These are phyloP conservation scores for Alcis repandata DNA, from an alignment of 2,888 invertebrate species.

Conservation along the genomic window DNA sequence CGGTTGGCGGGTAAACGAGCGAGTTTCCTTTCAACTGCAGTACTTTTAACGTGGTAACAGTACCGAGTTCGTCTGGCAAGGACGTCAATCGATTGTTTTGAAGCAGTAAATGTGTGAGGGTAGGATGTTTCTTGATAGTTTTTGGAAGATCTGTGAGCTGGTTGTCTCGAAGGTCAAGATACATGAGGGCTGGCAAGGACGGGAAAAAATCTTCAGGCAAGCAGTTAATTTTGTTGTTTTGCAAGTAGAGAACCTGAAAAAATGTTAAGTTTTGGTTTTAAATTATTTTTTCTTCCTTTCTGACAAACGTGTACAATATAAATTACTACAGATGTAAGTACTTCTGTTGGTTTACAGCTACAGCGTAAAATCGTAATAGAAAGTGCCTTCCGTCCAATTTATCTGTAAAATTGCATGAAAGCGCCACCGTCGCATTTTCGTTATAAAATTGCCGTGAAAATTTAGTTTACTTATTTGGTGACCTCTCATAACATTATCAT, in stretches of 20 bases:
- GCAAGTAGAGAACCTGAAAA: conserved; percentile 77
- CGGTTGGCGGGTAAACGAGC: conserved; percentile 84
- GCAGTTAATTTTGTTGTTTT: conserved; percentile 83
- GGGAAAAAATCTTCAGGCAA: conserved; percentile 88
- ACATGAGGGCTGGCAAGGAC: conserved; percentile 84
- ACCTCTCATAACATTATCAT: too few relatives aligned
- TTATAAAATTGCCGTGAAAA: background rate
- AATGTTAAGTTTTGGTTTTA: background rate
- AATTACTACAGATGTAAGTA: too few relatives aligned
- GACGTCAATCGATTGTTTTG: conserved; percentile 87
- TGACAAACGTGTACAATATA: too few relatives aligned
- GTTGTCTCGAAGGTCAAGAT: conserved; percentile 89
- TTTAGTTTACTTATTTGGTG: too few relatives aligned
- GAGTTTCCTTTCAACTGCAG: conserved; percentile 88
- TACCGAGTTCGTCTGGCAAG: conserved; percentile 88
- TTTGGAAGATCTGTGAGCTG: conserved; percentile 83
- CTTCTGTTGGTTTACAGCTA: too few relatives aligned
- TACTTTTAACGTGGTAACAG: conserved; percentile 86
- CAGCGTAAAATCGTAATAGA: too few relatives aligned
- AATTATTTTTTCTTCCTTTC: too few relatives aligned
- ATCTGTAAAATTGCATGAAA: too few relatives aligned
- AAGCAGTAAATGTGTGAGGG: conserved; percentile 88
- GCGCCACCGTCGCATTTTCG: too few relatives aligned
- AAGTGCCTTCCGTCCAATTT: too few relatives aligned
- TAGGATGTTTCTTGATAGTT: conserved; percentile 85